These are phyloP conservation scores for Torymus aiolomorphi DNA, from an alignment of 2,888 invertebrate genomes.

Conservation along the genomic window DNA sequence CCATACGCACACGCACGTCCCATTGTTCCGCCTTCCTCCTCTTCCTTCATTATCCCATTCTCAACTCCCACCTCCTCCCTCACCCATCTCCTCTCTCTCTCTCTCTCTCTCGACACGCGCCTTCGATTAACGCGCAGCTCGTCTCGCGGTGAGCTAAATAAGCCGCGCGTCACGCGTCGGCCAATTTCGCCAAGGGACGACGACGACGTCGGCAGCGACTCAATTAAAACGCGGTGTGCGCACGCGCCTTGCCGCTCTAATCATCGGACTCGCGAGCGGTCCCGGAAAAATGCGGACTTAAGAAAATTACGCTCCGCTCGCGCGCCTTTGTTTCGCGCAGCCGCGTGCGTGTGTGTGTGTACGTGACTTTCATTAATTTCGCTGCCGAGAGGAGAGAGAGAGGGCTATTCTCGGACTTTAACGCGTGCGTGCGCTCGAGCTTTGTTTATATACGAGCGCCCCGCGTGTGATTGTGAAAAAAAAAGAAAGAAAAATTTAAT, in stretches of 20 bases:
- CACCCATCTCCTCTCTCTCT: not conserved
- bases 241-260: conserved; percentile 47
- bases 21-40: too few species aligned
- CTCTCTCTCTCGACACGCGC: conserved; percentile 15
- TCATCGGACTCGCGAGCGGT: conserved; percentile 43
- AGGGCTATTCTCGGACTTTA: conserved; percentile 26
- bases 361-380: conserved; percentile 47
- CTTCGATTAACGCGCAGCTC: conserved; percentile 33
- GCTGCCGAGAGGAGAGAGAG: not conserved
- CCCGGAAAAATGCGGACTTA: conserved; percentile 21
- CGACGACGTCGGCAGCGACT: conserved; percentile 36
- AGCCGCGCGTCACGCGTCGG: conserved; percentile 1
- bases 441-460: conserved; percentile 15
- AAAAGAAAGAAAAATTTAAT: conserved; percentile 35
- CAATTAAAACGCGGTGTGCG: conserved; percentile 43
- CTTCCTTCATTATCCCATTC: too few species aligned
- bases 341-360: not conserved
- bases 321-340: not conserved
- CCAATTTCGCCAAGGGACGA: conserved; percentile 31
- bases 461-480: conserved; percentile 10
- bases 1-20: too few species aligned
- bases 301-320: conserved; percentile 35
- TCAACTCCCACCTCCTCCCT: not conserved
- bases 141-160: not conserved
- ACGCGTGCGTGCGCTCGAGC: conserved; percentile 20